phyloP scores from a whole-genome alignment of 92 coral and sea anemone genomes.

The Zoanthus sociatus region DNA sequence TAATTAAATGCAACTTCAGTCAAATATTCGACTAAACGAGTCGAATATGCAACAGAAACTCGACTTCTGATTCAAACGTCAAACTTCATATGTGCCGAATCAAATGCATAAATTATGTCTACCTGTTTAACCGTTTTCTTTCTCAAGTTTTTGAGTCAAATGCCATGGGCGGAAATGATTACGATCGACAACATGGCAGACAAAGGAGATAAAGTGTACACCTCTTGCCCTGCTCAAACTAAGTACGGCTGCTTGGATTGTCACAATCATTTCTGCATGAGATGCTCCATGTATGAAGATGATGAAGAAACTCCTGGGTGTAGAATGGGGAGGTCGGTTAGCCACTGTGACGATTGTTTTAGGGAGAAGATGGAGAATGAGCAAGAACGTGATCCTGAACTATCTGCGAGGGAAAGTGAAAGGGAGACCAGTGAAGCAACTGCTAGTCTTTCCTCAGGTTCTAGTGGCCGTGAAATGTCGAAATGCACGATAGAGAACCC shows the following conservation, averaged over 20 bases:
- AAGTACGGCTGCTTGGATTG: no score
- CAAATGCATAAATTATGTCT: conserved; percentile 14
- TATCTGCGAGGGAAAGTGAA: conserved; percentile 41
- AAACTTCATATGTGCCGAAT: no score
- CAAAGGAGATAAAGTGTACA: no score
- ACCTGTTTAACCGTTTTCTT: conserved; percentile 23
- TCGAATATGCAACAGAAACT: no score
- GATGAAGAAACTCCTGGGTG: no score
- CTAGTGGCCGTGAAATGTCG: conserved; percentile 42
- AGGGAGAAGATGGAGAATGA: conserved; percentile 14
- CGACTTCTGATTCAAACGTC: no score
- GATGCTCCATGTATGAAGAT: no score
- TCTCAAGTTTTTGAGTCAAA: conserved; percentile 31
- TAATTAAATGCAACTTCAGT: no score
- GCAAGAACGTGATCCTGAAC: conserved; percentile 10
- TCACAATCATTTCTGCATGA: no score
- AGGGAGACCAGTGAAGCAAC: conserved; percentile 32
- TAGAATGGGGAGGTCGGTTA: conserved; percentile 16
- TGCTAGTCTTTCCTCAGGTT: conserved; percentile 43
- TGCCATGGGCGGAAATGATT: not conserved
- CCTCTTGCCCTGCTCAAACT: not conserved
- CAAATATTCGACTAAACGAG: no score
- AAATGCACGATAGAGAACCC: conserved; percentile 36
- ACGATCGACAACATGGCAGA: no score
- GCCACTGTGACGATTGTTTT: conserved; percentile 45